Conservation (phyloP, 1,140 invertebrate species). For the Hypsibius dujardini region DNA sequence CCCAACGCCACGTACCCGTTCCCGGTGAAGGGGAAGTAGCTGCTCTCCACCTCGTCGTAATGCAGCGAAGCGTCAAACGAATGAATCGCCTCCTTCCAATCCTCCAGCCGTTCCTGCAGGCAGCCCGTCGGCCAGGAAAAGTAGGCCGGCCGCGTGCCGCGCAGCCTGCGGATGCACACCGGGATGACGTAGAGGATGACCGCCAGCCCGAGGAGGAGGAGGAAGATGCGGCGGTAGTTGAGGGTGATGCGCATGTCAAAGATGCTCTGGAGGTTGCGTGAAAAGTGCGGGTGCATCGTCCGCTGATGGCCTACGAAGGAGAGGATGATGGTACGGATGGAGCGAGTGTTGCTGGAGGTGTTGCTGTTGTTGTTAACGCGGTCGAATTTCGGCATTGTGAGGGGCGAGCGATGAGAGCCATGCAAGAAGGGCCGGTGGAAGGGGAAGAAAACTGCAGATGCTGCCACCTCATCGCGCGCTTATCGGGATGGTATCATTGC, state of each 20-base stretch:
- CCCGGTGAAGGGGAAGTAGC: slow-evolving; percentile 13
- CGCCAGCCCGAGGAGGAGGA: background rate
- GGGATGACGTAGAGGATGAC: background rate
- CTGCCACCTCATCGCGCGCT: no score
- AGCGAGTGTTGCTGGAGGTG: no score
- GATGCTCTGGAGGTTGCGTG: background rate
- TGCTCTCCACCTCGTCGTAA: slow-evolving; percentile 16
- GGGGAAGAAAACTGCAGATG: no score
- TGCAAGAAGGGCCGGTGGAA: no score
- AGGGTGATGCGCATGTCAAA: background rate
- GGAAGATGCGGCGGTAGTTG: slow-evolving; percentile 9
- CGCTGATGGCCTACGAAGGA: no score
- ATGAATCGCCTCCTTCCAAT: background rate
- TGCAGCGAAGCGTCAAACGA: slow-evolving; percentile 1
- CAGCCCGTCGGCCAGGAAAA: background rate
- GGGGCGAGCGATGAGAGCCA: no score
- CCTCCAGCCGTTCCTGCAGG: slow-evolving; percentile 12
- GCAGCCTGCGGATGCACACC: background rate
- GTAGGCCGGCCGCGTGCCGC: background rate
- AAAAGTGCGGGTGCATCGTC: background rate
- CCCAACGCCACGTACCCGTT: slow-evolving; percentile 6
- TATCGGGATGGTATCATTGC: no score
- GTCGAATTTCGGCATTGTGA: no score
- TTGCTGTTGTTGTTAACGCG: no score
- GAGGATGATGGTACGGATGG: no score